Base-by-base conservation (phyloP, 2,113 vertebrate genomes). In the Holacanthus passer region DNA sequence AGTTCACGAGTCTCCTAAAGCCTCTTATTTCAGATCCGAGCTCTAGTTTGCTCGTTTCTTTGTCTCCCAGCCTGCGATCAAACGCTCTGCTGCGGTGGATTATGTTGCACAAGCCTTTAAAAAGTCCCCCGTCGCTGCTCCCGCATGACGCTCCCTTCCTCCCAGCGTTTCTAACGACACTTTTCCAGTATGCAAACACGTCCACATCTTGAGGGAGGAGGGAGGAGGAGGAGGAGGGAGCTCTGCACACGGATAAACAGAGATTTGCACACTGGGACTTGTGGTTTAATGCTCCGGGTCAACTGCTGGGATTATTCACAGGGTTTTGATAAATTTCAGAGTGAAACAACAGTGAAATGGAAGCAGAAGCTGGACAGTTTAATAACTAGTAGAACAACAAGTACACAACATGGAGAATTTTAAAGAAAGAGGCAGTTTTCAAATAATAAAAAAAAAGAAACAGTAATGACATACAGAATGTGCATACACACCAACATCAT, bases 341-440 rank as follows among this genome's bases (percentile, higher is more conserved):
- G 2, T 8, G 19, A 43, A 60, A 32, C n/a, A 67, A 29, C 0
- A 31, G 32, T 8, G n/a, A 83, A 27, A 27, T 19, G 9, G 20
- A 74, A 5, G 16, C 11, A 60, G 45, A 64, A 47, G 27, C 72
- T 10, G 47, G 27, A 63, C 52, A 86, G 68, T 94, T 94, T 95
- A 94, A 94, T 95, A 88, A 90, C 88, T 79, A 91, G 81, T 32
- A 73, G 80, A 79, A 79, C 58, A 90, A 82, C 68, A 87, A 80
- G 78, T 83, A 77, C 78, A 93, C 67, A 84, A 67, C 64, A 86
- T 87, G 43, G 73, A 41, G 66, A n/a, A n/a, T n/a, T n/a, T 78
- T 20, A 55, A 80, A 73, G 16, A 79, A 82, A 48, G 19, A 74
- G 77, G 48, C 63, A 74, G 71, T 32, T 76, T 77, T 82, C 41